Conservation (phyloP, 2,797 vertebrate species). For the Tiaroga cobitis region DNA sequence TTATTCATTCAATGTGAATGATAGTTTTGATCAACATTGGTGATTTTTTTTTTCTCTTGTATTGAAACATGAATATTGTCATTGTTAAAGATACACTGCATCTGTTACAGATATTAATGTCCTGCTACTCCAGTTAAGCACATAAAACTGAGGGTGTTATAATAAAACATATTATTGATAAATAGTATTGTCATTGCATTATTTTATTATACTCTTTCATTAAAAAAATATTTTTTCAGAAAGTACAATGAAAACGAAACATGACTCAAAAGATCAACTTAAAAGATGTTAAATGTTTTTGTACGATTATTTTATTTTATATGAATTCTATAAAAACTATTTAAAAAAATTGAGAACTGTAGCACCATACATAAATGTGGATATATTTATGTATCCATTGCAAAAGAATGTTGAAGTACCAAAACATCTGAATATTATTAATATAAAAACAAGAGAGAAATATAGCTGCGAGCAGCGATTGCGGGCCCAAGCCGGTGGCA, state of each 20-base stretch:
- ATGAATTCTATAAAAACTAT: background rate
- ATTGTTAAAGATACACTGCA: conserved; percentile 11
- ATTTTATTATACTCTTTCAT: background rate
- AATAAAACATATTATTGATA: background rate
- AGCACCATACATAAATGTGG: background rate
- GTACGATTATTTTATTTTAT: background rate
- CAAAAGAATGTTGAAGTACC: background rate
- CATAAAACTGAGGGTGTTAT: background rate
- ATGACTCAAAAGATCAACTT: background rate
- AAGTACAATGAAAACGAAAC: background rate
- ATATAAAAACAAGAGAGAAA: no score
- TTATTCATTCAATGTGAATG: conserved; percentile 47
- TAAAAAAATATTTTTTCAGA: background rate
- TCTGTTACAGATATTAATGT: conserved; percentile 32
- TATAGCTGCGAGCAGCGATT: no score
- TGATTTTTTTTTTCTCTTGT: conserved; percentile 14
- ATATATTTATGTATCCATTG: background rate
- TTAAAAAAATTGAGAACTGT: background rate
- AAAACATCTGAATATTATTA: background rate
- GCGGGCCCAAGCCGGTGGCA: no score
- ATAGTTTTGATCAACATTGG: conserved; percentile 33
- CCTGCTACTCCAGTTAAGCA: background rate
- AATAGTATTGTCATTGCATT: background rate
- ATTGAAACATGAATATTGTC: conserved; percentile 42
- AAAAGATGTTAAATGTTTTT: background rate